Percentiles rank a stretch among this genome's conserved stretches.
Evolutionary conservation across 2,113 vertebrate species (phyloP).

Genomic region (Dryoscopus gambensis): DNA sequence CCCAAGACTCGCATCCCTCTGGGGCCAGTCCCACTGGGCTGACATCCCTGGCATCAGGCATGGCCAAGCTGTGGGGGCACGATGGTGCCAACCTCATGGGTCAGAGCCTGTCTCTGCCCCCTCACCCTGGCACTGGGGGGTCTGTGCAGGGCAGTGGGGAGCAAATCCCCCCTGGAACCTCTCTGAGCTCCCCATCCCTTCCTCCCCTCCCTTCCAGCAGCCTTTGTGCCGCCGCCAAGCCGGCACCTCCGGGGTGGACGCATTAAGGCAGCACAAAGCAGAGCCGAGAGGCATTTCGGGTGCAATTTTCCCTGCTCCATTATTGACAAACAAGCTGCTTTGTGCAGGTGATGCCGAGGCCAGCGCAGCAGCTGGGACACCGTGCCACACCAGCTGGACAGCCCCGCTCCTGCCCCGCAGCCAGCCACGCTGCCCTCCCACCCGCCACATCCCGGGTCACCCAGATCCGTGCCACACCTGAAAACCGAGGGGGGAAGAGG

Average conservation of each 20-base stretch:
- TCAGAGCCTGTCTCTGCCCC: neutral
- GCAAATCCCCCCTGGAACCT: neutral
- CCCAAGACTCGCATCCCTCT: neutral
- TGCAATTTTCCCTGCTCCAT: constrained; percentile 64
- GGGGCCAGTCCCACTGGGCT: neutral
- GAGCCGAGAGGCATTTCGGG: constrained; percentile 37
- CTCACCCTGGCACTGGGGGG: fast-evolving
- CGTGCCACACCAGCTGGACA: neutral
- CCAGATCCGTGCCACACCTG: neutral
- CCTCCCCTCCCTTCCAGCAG: neutral
- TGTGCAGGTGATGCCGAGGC: constrained; percentile 29
- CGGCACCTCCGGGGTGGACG: neutral
- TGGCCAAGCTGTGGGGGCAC: neutral
- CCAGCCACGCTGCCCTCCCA: neutral
- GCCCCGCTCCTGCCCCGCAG: neutral
- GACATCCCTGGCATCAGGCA: neutral
- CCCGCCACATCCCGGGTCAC: neutral
- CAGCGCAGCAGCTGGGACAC: constrained; percentile 13
- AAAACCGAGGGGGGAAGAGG: neutral
- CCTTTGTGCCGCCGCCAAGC: neutral
- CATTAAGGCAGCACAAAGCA: constrained; percentile 57
- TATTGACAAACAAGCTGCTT: constrained; percentile 70
- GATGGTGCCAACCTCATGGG: fast-evolving
- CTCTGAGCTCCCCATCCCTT: neutral
- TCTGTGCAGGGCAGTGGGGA: neutral